phyloP scores from a whole-genome alignment of 2,797 vertebrate genomes.

The Muscicapa comitata region DNA sequence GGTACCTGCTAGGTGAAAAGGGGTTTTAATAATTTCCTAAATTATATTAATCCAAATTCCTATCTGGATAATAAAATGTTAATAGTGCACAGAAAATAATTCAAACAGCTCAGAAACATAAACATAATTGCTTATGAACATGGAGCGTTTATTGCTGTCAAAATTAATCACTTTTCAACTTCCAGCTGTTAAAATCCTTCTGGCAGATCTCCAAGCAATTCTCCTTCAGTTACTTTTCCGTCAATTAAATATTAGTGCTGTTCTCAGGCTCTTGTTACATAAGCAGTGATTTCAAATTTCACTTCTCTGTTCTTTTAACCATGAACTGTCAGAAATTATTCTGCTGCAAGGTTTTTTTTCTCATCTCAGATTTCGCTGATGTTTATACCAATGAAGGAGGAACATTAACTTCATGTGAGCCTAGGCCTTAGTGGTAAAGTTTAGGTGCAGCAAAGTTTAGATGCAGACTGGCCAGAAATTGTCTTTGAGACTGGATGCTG shows the following conservation, averaged over 20 bases:
- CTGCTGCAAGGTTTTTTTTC: not conserved
- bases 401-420: not conserved
- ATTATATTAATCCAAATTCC: conserved; percentile 37
- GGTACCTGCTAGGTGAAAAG: not conserved
- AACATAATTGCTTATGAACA: conserved; percentile 82
- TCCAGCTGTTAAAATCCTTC: conserved; percentile 84
- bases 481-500: not conserved
- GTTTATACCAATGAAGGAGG: not conserved
- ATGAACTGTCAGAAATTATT: not conserved
- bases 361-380: not conserved
- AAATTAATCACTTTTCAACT: conserved; percentile 86
- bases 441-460: not conserved
- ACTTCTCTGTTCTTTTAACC: conserved; percentile 16
- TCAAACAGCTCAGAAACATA: conserved; percentile 73
- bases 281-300: conserved; percentile 56
- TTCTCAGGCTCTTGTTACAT: conserved; percentile 71
- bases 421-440: not conserved
- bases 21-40: not conserved
- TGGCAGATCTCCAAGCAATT: conserved; percentile 82
- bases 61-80: conserved; percentile 69
- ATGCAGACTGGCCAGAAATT: not conserved
- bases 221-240: conserved; percentile 69
- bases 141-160: conserved; percentile 81
- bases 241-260: conserved; percentile 70
- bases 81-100: conserved; percentile 64